Percentiles rank a stretch among this genome's conserved stretches.
phyloP scores from a whole-genome alignment of 1,140 invertebrate genomes.

The Aethina tumida region DNA sequence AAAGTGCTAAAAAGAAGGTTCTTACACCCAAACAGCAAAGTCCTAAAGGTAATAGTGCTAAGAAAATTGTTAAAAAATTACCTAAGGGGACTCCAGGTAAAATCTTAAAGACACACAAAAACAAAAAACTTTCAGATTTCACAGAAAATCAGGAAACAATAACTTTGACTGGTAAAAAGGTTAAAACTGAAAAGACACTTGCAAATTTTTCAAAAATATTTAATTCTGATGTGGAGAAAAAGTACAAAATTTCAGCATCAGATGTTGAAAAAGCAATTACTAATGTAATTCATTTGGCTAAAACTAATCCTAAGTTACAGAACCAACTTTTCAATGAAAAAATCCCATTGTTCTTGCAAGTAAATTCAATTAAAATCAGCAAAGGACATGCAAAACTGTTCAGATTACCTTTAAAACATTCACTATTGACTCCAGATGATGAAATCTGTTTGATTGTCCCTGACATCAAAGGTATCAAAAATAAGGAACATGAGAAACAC shows the following conservation, averaged over 20 bases:
- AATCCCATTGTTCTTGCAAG: slow-evolving; percentile 35
- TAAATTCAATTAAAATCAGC: slow-evolving; percentile 39
- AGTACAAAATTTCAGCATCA: slow-evolving; percentile 11
- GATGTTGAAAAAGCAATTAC: slow-evolving; percentile 15
- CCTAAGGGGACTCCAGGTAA: too few relatives aligned
- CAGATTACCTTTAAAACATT: slow-evolving; percentile 43
- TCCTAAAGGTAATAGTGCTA: too few relatives aligned
- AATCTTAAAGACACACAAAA: too few relatives aligned
- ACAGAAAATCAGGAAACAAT: slow-evolving; percentile 3
- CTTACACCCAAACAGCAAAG: too few relatives aligned
- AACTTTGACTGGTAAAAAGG: too few relatives aligned
- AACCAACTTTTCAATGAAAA: slow-evolving; percentile 35
- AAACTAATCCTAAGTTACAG: slow-evolving; percentile 22
- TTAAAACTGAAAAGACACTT: too few relatives aligned
- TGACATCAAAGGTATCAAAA: slow-evolving; percentile 40
- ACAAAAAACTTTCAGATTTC: neutral
- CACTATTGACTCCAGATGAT: slow-evolving; percentile 37
- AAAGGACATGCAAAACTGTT: slow-evolving; percentile 30
- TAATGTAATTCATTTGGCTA: slow-evolving; percentile 18
- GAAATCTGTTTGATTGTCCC: slow-evolving; percentile 45
- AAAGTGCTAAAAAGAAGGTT: too few relatives aligned
- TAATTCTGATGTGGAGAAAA: slow-evolving; percentile 4
- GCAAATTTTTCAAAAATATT: too few relatives aligned
- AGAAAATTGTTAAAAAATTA: too few relatives aligned
- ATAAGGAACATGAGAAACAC: slow-evolving; percentile 47